phyloP scores from a whole-genome alignment of 2,797 vertebrate genomes.

The Squalus acanthias region DNA sequence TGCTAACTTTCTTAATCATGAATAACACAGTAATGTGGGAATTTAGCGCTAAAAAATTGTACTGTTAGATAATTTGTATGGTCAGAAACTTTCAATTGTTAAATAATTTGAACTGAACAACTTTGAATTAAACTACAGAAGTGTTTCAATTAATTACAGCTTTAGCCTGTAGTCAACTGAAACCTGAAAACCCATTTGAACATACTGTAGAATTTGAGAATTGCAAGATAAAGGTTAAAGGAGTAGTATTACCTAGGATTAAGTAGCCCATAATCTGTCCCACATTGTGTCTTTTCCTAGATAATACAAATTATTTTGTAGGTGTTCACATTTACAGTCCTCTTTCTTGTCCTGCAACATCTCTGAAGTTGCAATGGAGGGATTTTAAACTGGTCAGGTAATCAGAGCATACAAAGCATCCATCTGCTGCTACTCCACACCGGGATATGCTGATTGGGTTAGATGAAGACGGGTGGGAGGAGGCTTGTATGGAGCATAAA shows the following conservation, averaged over 20 bases:
- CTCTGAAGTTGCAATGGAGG: background rate
- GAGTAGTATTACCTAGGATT: background rate
- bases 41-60: background rate
- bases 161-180: background rate
- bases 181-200: background rate
- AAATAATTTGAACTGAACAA: background rate
- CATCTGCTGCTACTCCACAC: background rate
- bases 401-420: background rate
- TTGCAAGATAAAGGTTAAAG: background rate
- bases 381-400: background rate
- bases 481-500: background rate
- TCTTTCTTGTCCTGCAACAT: background rate
- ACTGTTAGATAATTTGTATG: background rate
- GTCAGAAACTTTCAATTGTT: background rate
- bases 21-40: background rate
- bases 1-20: no score
- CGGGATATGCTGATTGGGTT: background rate
- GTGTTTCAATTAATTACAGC: background rate
- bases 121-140: background rate
- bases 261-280: background rate
- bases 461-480: background rate
- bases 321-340: background rate
- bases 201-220: background rate
- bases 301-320: background rate
- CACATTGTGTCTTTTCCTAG: background rate